phyloP scores from a whole-genome alignment of 2,888 invertebrate genomes.

The Tetramorium bicarinatum region DNA sequence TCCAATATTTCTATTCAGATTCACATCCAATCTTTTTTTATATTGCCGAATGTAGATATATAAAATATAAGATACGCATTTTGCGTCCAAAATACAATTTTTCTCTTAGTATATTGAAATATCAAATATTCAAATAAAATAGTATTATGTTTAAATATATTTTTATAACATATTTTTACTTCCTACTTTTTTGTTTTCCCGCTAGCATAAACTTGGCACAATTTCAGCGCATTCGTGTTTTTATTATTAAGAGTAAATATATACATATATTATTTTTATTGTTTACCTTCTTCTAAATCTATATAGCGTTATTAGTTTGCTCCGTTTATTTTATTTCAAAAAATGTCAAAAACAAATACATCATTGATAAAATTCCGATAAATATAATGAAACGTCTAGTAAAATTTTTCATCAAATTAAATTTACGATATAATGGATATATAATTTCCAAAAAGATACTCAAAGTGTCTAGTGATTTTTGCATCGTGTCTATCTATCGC shows the following conservation, averaged over 20 bases:
- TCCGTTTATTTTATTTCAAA: background rate
- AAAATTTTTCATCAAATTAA: background rate
- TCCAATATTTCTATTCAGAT: conserved; percentile 25
- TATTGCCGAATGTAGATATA: conserved; percentile 3
- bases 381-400: background rate
- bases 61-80: conserved; percentile 18
- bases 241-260: background rate
- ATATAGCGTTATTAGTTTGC: background rate
- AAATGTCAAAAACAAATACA: background rate
- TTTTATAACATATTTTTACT: background rate
- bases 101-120: conserved; percentile 3
- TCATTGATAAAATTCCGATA: background rate
- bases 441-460: background rate
- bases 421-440: background rate
- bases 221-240: background rate
- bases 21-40: conserved; percentile 32
- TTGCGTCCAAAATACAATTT: conserved; percentile 1
- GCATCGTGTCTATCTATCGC: conserved; percentile 27
- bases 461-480: background rate
- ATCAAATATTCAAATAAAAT: background rate
- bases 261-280: background rate
- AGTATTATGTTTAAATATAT: background rate
- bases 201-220: background rate
- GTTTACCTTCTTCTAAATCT: background rate
- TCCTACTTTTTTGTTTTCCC: background rate